These are phyloP conservation scores for Peromyscus californicus DNA, from an alignment of 2,113 vertebrate genomes.

Conservation along the genomic window DNA sequence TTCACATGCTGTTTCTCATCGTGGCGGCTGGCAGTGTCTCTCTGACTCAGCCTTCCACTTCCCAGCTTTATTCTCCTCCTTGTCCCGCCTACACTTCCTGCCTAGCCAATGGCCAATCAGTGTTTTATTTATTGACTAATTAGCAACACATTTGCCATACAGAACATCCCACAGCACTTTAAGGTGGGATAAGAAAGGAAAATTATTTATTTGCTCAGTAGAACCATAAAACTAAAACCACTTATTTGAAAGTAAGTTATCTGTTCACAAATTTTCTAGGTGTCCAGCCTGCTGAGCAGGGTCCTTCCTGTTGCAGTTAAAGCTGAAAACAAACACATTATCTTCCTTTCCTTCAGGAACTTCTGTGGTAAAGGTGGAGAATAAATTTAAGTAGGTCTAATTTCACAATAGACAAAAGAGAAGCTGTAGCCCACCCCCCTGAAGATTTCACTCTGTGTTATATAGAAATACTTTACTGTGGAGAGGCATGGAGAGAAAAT, in stretches of 20 bases:
- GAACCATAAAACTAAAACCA: constrained; percentile 6
- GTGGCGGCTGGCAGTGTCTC: no score
- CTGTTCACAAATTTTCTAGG: not conserved
- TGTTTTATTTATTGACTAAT: no score
- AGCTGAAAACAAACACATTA: not conserved
- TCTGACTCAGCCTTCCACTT: no score
- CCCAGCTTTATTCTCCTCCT: no score
- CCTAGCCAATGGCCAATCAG: no score
- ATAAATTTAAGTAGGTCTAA: not conserved
- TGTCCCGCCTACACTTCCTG: no score
- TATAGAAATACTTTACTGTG: not conserved
- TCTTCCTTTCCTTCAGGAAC: not conserved
- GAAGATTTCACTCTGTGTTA: not conserved
- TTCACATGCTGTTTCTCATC: no score
- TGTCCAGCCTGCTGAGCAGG: not conserved
- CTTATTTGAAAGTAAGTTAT: not conserved
- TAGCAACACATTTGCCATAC: no score
- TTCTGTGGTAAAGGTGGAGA: not conserved
- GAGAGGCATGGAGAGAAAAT: not conserved
- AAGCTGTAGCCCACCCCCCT: not conserved
- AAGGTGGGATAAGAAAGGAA: not conserved
- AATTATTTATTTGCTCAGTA: not conserved
- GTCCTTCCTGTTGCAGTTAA: not conserved
- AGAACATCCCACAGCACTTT: no score
- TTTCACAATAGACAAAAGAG: not conserved